A percentile compares a stretch with the other conserved stretches of the same genome.
Conservation (phyloP, 2,797 vertebrate species). For the Knipowitschia caucasica region DNA sequence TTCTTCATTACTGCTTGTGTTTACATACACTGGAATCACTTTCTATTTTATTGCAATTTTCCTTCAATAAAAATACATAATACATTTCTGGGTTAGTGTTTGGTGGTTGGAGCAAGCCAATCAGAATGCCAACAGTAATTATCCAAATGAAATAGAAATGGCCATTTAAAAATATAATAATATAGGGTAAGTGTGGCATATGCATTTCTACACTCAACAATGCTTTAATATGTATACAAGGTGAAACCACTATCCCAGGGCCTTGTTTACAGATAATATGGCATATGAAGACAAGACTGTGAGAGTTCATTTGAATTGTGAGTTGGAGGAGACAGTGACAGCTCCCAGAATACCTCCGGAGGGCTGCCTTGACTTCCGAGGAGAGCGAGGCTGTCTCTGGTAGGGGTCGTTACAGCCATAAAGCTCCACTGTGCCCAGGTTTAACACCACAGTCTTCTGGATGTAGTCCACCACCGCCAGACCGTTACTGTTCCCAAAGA, state of each 20-base stretch:
- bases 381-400: constrained; percentile 93
- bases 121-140: no score
- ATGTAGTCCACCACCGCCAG: constrained; percentile 96
- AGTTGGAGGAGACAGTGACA: constrained; percentile 5
- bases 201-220: no score
- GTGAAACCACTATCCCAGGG: background rate
- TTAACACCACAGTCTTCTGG: constrained; percentile 94
- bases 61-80: no score
- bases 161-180: no score
- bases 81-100: no score
- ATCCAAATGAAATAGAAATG: no score
- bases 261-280: background rate
- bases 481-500: constrained; percentile 97
- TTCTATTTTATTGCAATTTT: no score
- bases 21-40: no score
- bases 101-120: no score
- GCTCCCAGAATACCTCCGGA: constrained; percentile 85
- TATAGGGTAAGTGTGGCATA: no score
- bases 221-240: background rate
- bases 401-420: constrained; percentile 95
- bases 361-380: constrained; percentile 93
- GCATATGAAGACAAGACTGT: background rate
- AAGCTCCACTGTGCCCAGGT: constrained; percentile 90
- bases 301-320: background rate
- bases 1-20: no score